Conservation (phyloP, 2,113 vertebrate species). For the Psephotus haematonotus region DNA sequence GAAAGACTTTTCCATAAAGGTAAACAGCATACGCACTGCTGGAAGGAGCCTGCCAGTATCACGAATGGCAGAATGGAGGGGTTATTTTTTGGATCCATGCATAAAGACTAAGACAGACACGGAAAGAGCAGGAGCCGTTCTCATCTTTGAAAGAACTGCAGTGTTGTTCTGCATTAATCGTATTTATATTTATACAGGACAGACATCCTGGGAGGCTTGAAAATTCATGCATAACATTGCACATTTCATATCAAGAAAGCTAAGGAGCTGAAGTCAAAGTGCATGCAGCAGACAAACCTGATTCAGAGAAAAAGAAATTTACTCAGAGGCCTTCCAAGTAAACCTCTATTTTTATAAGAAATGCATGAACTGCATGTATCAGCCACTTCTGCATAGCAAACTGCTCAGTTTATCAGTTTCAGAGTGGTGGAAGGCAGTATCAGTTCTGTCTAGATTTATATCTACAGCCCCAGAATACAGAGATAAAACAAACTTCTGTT, state of each 20-base stretch:
- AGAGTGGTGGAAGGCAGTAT: background rate
- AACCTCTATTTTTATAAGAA: conserved; percentile 7
- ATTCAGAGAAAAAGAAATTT: background rate
- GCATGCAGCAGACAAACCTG: background rate
- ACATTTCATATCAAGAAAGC: background rate
- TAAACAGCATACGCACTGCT: background rate
- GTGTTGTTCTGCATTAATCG: background rate
- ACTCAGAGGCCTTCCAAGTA: background rate
- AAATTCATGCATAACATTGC: background rate
- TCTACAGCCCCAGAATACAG: background rate
- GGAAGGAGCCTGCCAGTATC: background rate
- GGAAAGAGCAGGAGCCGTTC: background rate
- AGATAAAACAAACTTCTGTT: background rate
- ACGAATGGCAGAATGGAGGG: background rate
- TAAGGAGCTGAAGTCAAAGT: background rate
- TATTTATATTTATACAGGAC: background rate
- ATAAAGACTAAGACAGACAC: background rate
- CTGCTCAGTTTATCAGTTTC: background rate
- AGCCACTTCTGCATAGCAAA: background rate
- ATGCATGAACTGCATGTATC: background rate
- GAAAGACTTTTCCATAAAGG: background rate
- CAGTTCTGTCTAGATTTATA: background rate
- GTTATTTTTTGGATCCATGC: background rate
- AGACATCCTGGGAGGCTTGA: background rate
- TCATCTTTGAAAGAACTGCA: background rate